A percentile compares a stretch with the other conserved stretches of the same genome.
Evolutionary conservation across 2,113 vertebrate species (phyloP).

Genomic region (Rattus rattus): DNA sequence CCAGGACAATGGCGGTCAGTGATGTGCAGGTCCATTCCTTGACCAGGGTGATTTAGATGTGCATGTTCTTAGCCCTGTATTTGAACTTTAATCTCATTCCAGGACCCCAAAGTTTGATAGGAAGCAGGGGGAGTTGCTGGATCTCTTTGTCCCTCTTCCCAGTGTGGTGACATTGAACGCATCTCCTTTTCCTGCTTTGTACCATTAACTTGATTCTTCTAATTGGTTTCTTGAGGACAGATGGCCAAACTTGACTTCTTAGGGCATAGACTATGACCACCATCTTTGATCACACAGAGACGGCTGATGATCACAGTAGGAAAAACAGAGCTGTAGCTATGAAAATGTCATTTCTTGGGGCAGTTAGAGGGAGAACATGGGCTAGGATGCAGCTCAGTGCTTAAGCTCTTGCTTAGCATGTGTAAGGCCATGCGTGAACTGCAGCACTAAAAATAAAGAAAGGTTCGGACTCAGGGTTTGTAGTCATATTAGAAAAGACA

Average conservation of each 20-base stretch:
- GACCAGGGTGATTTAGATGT: background rate
- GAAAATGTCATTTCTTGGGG: background rate
- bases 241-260: background rate
- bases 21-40: background rate
- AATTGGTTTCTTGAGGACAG: background rate
- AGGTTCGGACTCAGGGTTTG: background rate
- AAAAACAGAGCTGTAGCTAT: background rate
- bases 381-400: background rate
- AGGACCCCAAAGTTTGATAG: background rate
- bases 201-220: background rate
- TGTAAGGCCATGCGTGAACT: background rate
- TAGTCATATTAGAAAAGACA: background rate
- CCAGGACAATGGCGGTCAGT: background rate
- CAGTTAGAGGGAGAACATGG: background rate
- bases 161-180: too few species aligned
- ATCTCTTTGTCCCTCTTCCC: background rate
- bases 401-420: background rate
- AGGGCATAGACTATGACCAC: background rate
- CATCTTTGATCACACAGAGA: background rate
- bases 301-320: constrained; percentile 7
- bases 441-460: background rate
- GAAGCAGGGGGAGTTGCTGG: background rate
- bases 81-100: background rate
- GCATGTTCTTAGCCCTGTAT: too few species aligned
- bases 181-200: background rate